Percentiles rank a stretch among this genome's conserved stretches.
These are phyloP conservation scores for Montipora cactus DNA, from an alignment of 64 coral and sea anemone species.

Conservation along the genomic window DNA sequence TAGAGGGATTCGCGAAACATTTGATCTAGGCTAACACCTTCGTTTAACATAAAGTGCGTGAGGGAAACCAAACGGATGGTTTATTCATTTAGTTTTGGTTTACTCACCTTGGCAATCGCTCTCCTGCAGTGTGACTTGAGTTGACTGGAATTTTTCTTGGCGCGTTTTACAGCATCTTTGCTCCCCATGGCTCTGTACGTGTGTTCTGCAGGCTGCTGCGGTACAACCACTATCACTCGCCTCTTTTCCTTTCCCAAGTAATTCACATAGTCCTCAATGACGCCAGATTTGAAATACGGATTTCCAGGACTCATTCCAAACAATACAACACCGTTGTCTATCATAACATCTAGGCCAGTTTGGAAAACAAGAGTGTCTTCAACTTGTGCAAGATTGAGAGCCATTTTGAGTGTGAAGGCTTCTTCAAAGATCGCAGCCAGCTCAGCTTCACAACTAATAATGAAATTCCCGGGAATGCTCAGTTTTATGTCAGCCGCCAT, in stretches of 20 bases:
- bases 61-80: not conserved
- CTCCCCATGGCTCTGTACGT: constrained; percentile 76
- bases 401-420: not conserved
- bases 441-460: not conserved
- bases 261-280: constrained; percentile 72
- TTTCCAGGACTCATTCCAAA: constrained; percentile 84
- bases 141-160: constrained; percentile 63
- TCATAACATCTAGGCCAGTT: constrained; percentile 61
- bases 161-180: constrained; percentile 75
- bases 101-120: constrained; percentile 72
- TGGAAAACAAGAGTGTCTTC: constrained; percentile 31
- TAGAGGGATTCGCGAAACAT: too few relatives aligned
- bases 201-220: constrained; percentile 71
- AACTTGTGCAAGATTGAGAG: constrained; percentile 27
- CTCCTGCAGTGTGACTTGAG: constrained; percentile 65
- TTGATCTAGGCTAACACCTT: too few relatives aligned
- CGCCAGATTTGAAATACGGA: constrained; percentile 57
- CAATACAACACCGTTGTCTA: constrained; percentile 59
- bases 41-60: not conserved
- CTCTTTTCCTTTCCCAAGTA: constrained; percentile 61
- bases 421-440: not conserved
- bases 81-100: not conserved
- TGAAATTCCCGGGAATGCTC: too few relatives aligned
- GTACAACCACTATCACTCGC: constrained; percentile 48
- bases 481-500: not conserved